These are phyloP conservation scores for Coregonus ussuriensis DNA, from an alignment of 2,797 vertebrate genomes.

Conservation along the genomic window DNA sequence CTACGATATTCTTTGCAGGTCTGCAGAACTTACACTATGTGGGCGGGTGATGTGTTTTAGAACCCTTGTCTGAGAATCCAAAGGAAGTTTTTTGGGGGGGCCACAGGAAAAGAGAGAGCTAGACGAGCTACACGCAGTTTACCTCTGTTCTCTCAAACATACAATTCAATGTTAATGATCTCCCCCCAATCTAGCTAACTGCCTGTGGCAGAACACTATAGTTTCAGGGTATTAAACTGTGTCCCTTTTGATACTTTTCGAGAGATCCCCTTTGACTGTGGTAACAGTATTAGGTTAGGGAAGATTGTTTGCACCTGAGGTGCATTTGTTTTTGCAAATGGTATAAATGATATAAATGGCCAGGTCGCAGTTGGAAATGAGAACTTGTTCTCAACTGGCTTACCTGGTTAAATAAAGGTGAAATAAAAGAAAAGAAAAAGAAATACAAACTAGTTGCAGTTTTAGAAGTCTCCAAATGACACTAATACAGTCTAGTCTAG, in stretches of 20 bases:
- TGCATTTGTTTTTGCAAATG: neutral
- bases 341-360: too few relatives aligned
- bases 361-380: too few relatives aligned
- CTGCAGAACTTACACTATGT: constrained; percentile 61
- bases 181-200: constrained; percentile 20
- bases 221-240: neutral
- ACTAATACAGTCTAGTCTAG: neutral
- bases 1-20: constrained; percentile 53
- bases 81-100: too few relatives aligned
- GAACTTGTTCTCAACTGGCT: too few relatives aligned
- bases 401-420: too few relatives aligned
- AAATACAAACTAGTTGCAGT: neutral
- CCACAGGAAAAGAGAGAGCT: neutral
- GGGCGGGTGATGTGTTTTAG: constrained; percentile 56
- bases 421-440: too few relatives aligned
- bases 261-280: constrained; percentile 19
- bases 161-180: neutral
- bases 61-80: constrained; percentile 42
- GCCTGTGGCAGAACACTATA: neutral
- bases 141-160: neutral
- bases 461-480: neutral
- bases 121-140: neutral
- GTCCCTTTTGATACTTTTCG: neutral
- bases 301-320: neutral
- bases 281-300: neutral